Percentiles rank a stretch among this genome's conserved stretches.
These are phyloP conservation scores for Tetranychus truncatus DNA, from an alignment of 2,888 invertebrate genomes.

Conservation along the genomic window DNA sequence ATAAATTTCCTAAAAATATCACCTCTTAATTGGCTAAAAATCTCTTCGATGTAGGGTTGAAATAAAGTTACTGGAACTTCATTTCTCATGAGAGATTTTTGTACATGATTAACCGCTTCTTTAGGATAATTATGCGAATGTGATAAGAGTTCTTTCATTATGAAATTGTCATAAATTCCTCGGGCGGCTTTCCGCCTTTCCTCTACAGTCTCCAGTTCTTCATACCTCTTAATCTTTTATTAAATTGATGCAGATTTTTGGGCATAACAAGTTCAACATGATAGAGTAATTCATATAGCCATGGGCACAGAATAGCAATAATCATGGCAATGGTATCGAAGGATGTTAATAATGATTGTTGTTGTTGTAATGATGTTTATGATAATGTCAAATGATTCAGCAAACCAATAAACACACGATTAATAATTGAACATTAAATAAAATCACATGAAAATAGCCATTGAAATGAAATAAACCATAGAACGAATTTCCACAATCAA, in stretches of 20 bases:
- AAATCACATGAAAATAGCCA: no score
- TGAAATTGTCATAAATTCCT: slow-evolving; percentile 98
- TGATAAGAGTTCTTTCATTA: slow-evolving; percentile 97
- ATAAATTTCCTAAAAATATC: slow-evolving; percentile 94
- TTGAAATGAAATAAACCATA: no score
- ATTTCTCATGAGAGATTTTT: slow-evolving; percentile 88
- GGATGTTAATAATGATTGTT: not conserved
- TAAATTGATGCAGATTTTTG: slow-evolving; percentile 34
- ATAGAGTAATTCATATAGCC: not conserved
- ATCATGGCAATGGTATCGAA: not conserved
- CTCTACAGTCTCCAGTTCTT: slow-evolving; percentile 91
- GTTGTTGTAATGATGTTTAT: not conserved
- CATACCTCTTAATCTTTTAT: slow-evolving; percentile 73
- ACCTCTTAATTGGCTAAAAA: slow-evolving; percentile 87
- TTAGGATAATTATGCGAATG: slow-evolving; percentile 96
- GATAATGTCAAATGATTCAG: not conserved
- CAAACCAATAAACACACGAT: no score
- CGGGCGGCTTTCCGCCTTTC: slow-evolving; percentile 83
- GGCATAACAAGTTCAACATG: not conserved
- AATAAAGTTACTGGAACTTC: slow-evolving; percentile 71
- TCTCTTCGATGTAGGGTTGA: slow-evolving; percentile 98
- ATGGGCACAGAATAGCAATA: not conserved
- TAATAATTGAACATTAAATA: not conserved
- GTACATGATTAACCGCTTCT: slow-evolving; percentile 90
- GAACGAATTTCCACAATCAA: no score